Conservation (phyloP, 2,113 vertebrate species). For the Lasiurus borealis region DNA sequence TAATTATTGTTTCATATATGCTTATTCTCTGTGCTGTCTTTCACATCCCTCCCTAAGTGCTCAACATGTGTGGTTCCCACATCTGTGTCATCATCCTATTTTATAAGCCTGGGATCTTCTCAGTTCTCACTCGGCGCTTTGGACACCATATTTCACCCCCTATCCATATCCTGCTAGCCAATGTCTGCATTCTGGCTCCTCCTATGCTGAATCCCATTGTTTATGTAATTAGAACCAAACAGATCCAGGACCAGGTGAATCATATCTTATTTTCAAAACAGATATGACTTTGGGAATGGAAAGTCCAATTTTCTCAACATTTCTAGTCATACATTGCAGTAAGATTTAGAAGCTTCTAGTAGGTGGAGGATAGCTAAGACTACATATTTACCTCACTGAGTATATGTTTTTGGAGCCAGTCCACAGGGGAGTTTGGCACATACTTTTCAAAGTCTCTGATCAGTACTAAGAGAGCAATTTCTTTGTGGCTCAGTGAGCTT, state of each 20-base stretch:
- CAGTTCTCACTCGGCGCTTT: conserved; percentile 68
- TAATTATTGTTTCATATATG: conserved; percentile 41
- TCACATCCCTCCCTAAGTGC: neutral
- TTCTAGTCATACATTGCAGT: neutral
- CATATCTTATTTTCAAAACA: conserved; percentile 8
- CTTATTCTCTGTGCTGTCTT: conserved; percentile 79
- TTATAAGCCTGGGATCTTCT: conserved; percentile 81
- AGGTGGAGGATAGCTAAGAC: neutral
- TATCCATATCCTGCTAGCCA: conserved; percentile 56
- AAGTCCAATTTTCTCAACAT: neutral
- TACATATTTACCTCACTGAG: neutral
- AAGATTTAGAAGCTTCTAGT: neutral
- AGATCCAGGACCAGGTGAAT: neutral
- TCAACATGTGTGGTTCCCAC: conserved; percentile 82
- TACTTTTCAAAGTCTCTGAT: neutral
- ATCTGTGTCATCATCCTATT: conserved; percentile 81
- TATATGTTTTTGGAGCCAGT: neutral
- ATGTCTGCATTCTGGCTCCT: conserved; percentile 70
- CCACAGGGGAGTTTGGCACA: neutral
- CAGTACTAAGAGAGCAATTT: neutral
- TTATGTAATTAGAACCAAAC: conserved; percentile 49
- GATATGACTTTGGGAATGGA: neutral
- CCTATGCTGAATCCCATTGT: conserved; percentile 79
- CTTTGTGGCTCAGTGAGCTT: neutral
- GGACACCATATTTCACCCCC: conserved; percentile 33